Percentiles rank a stretch among this genome's conserved stretches.
phyloP scores from a whole-genome alignment of 2,113 vertebrate genomes.

The Gallinago media region DNA sequence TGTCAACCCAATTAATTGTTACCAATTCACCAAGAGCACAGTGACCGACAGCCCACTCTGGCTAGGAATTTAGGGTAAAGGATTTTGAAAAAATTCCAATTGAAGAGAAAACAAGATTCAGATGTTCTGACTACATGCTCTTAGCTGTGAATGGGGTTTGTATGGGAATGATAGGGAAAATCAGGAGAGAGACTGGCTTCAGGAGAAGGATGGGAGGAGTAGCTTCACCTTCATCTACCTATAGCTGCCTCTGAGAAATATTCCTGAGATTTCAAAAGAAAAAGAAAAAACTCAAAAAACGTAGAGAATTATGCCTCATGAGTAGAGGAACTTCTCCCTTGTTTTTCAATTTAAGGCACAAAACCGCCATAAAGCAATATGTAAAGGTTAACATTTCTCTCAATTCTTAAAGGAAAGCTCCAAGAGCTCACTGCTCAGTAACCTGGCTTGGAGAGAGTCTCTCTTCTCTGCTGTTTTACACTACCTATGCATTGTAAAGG shows the following conservation, averaged over 20 bases:
- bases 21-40: rapidly evolving
- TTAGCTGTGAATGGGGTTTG: rapidly evolving
- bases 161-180: background rate
- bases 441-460: rapidly evolving
- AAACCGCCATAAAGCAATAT: rapidly evolving
- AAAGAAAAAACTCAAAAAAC: rapidly evolving
- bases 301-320: background rate
- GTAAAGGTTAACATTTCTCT: background rate
- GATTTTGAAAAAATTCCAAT: background rate
- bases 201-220: background rate
- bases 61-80: background rate
- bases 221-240: background rate
- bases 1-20: background rate
- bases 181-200: background rate
- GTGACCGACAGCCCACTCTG: background rate
- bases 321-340: background rate
- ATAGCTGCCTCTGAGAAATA: background rate
- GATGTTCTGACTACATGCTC: background rate
- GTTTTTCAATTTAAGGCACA: background rate
- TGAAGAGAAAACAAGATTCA: background rate
- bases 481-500: rapidly evolving
- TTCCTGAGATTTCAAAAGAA: background rate
- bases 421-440: background rate
- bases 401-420: background rate
- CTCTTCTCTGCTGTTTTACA: rapidly evolving